Base-by-base conservation (phyloP, 2,113 vertebrate species). In the Pelusios castaneus region DNA sequence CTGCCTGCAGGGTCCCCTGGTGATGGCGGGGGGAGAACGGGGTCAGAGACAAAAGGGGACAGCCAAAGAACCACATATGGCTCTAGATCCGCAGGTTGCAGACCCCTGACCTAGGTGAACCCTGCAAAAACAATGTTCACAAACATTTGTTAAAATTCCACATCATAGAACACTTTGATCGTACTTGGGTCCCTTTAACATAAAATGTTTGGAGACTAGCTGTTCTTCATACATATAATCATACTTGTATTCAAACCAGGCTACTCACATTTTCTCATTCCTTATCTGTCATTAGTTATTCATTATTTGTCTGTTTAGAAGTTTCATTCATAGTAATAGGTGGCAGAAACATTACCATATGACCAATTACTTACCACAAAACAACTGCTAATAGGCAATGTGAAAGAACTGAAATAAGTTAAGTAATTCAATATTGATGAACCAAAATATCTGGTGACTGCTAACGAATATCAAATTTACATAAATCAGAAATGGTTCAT, bases 101-200 rank as follows among this genome's bases (percentile, higher is more conserved):
- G n/a, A n/a, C n/a, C n/a, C n/a, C n/a, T n/a, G n/a, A n/a, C n/a
- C n/a, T n/a, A n/a, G 16, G 8, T 38, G 13, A 92, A 89, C 4
- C 41, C 45, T n/a, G 0, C 43, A 75, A 67, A 73, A 79, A 2
- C 73, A 78, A 49, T 4, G 5, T 31, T 31, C 27, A 77, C 43
- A 43, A 75, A 41, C 38, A 43, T 51, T 93, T 75, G 41, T 55
- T 80, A 51, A 45, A 84, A 94, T 70, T 38, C 52, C 25, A 91
- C 55, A 80, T 21, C 70, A 70, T 38, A 27, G 63, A 77, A 17
- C 88, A 56, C 38, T 3, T 75, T 89, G 16, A 49, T 19, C 8
- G 31, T 24, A 3, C 73, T 89, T 81, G 8, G n/a, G 80, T 14
- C 47, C 43, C 55, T 3, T 11, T 91, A 55, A 70, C 80, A 80